phyloP scores from a whole-genome alignment of 2,888 invertebrate genomes.

The Zaprionus lineosus region DNA sequence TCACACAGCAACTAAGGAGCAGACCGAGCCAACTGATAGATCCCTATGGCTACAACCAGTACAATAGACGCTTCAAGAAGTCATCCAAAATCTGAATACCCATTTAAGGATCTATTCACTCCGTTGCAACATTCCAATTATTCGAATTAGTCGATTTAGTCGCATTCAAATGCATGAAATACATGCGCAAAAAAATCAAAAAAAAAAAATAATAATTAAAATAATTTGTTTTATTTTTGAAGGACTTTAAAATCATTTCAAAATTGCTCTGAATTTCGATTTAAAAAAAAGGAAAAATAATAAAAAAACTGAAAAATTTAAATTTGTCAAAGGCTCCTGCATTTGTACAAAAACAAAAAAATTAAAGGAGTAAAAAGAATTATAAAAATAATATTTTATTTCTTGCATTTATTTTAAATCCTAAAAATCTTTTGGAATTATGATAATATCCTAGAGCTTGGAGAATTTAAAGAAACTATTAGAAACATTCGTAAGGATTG shows the following conservation, averaged over 20 bases:
- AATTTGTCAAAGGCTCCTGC: too few species aligned
- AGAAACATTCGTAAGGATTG: slow-evolving; percentile 28
- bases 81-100: slow-evolving; percentile 51
- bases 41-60: slow-evolving; percentile 81
- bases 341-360: too few species aligned
- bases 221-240: slow-evolving; percentile 3
- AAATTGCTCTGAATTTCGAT: too few species aligned
- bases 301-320: too few species aligned
- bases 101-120: too few species aligned
- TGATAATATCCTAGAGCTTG: not conserved
- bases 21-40: slow-evolving; percentile 81
- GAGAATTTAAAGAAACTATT: slow-evolving; percentile 6
- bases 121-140: slow-evolving; percentile 20
- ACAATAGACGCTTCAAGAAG: slow-evolving; percentile 81
- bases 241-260: not conserved
- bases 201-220: slow-evolving; percentile 4
- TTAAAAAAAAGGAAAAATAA: too few species aligned
- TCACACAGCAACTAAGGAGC: slow-evolving; percentile 80
- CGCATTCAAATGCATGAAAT: slow-evolving; percentile 77
- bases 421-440: slow-evolving; percentile 11
- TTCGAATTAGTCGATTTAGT: slow-evolving; percentile 60
- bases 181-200: slow-evolving; percentile 74
- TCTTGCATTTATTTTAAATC: slow-evolving; percentile 24
- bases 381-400: not conserved
- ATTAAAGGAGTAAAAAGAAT: too few species aligned